Conservation (phyloP, 2,797 vertebrate genomes). For the Gymnothorax javanicus region DNA sequence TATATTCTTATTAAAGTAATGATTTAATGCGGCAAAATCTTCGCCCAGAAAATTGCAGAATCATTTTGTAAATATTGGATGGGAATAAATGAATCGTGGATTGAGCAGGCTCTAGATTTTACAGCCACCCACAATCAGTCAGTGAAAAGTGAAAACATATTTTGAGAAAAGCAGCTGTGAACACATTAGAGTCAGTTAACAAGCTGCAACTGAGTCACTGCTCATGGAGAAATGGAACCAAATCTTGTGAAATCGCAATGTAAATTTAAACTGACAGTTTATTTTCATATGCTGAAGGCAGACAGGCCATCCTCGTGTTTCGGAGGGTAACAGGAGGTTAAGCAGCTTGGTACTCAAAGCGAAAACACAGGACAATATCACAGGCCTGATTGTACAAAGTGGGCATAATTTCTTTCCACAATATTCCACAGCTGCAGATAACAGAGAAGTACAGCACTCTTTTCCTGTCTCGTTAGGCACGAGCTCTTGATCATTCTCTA, state of each 20-base stretch:
- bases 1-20: background rate
- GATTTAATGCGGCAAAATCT: background rate
- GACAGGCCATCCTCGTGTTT: background rate
- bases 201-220: background rate
- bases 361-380: background rate
- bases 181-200: background rate
- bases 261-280: background rate
- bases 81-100: background rate
- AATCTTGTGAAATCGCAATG: background rate
- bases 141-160: background rate
- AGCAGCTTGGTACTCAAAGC: background rate
- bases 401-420: background rate
- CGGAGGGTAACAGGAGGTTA: background rate
- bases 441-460: background rate
- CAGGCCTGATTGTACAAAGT: background rate
- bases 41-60: background rate
- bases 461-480: background rate
- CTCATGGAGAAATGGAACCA: background rate
- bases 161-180: background rate
- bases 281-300: background rate
- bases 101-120: background rate
- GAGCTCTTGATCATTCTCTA: background rate
- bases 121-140: slow-evolving; percentile 3
- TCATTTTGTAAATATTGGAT: background rate
- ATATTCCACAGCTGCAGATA: background rate